phyloP scores from a whole-genome alignment of 2,888 invertebrate species.

The Timema cristinae region DNA sequence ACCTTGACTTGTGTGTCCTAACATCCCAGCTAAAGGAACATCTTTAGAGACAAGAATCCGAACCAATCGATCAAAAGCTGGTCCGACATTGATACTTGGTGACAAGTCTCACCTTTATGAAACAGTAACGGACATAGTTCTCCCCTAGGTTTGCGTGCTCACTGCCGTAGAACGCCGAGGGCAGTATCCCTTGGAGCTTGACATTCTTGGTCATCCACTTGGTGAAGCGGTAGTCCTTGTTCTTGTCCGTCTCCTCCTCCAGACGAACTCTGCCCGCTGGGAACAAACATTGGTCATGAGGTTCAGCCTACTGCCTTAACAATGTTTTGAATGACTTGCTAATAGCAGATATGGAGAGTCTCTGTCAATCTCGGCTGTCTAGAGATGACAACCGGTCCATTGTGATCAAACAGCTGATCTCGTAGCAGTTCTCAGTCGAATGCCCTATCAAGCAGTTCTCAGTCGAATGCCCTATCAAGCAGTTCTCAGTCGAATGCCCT shows the following conservation, averaged over 20 bases:
- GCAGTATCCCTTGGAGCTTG: conserved; percentile 90
- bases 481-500: no score
- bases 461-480: no score
- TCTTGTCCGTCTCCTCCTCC: conserved; percentile 62
- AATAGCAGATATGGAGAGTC: neutral
- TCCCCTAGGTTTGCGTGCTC: conserved; percentile 77
- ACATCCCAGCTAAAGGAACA: no score
- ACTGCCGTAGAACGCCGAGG: conserved; percentile 85
- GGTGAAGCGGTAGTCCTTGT: conserved; percentile 87
- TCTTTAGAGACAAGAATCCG: no score
- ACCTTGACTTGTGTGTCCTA: no score
- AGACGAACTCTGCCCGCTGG: conserved; percentile 53
- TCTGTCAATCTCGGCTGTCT: neutral
- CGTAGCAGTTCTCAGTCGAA: no score
- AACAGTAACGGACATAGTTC: conserved; percentile 87
- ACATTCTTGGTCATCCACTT: conserved; percentile 94
- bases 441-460: no score
- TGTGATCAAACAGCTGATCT: neutral
- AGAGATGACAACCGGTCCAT: neutral
- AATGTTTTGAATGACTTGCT: neutral
- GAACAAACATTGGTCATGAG: neutral
- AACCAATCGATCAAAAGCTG: no score
- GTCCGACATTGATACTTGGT: no score
- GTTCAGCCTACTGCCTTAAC: neutral
- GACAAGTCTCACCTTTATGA: conserved; percentile 69